These are phyloP conservation scores for Microplitis deprimator DNA, from an alignment of 2,888 invertebrate genomes.

Conservation along the genomic window DNA sequence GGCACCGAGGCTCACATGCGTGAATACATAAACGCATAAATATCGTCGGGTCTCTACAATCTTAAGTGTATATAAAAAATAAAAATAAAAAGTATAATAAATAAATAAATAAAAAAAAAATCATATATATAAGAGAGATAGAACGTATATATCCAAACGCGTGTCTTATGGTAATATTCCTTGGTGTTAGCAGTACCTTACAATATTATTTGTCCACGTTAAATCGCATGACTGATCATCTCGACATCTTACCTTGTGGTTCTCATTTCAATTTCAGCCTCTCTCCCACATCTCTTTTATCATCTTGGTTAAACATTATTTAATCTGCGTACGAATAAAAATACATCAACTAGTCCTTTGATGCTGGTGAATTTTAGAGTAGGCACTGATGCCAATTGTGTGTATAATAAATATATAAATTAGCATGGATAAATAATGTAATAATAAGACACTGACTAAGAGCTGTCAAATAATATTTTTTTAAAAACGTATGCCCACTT, in stretches of 20 bases:
- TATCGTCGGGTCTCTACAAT: conserved; percentile 49
- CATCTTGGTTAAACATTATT: background rate
- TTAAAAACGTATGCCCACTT: conserved; percentile 10
- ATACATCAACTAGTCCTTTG: too few relatives aligned
- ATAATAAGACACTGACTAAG: conserved; percentile 35
- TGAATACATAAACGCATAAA: conserved; percentile 66
- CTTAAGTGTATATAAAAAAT: conserved; percentile 16
- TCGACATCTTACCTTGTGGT: conserved; percentile 49
- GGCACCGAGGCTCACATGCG: conserved; percentile 55
- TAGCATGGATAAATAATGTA: conserved; percentile 24
- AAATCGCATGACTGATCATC: conserved; percentile 58
- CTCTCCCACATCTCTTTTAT: conserved; percentile 13
- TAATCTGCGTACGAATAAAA: background rate
- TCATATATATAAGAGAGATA: conserved; percentile 27
- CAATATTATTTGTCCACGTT: conserved; percentile 65
- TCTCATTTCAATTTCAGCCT: conserved; percentile 36
- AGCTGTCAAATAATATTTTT: conserved; percentile 8
- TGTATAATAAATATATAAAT: conserved; percentile 24
- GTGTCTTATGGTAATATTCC: conserved; percentile 66
- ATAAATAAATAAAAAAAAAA: background rate
- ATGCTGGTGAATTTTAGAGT: too few relatives aligned
- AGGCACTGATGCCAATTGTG: background rate
- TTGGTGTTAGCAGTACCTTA: conserved; percentile 62
- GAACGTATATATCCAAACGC: conserved; percentile 50
- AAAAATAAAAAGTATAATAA: background rate